phyloP scores from a whole-genome alignment of 2,113 vertebrate species.

The Sebastes schlegelii region DNA sequence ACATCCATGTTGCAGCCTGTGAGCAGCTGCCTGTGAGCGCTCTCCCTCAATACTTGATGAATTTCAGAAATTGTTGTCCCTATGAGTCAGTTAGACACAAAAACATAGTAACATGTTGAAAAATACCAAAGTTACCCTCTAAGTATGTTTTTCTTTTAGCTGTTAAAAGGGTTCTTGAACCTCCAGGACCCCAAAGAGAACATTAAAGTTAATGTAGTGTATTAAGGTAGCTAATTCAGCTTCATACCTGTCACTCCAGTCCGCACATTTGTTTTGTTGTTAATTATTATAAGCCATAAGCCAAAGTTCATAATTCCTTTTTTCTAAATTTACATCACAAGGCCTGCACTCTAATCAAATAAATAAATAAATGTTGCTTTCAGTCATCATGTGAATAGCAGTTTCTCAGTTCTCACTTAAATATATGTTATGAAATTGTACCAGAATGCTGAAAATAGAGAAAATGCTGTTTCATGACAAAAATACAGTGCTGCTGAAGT shows the following conservation, averaged over 20 bases:
- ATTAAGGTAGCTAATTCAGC: neutral
- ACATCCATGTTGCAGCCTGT: no score
- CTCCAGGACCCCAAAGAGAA: neutral
- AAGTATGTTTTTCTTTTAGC: no score
- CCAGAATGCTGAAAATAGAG: conserved; percentile 41
- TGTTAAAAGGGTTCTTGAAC: neutral
- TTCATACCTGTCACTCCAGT: neutral
- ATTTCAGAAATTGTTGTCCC: no score
- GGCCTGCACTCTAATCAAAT: neutral
- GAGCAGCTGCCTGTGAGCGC: no score
- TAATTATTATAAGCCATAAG: neutral
- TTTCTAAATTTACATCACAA: neutral
- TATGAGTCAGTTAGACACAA: no score
- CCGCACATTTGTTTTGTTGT: neutral
- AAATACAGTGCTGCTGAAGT: conserved; percentile 38
- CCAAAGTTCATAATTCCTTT: neutral
- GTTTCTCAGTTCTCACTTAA: neutral
- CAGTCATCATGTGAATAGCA: neutral
- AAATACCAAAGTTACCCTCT: no score
- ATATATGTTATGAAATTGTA: conserved; percentile 17
- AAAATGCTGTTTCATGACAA: conserved; percentile 53
- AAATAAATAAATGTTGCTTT: neutral
- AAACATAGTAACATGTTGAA: no score
- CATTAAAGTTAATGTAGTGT: neutral
- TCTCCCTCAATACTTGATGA: no score